Percentiles rank a stretch among this genome's conserved stretches.
Evolutionary conservation across 2,888 invertebrate species (phyloP).

Genomic region (Andrena haemorrhoa): DNA sequence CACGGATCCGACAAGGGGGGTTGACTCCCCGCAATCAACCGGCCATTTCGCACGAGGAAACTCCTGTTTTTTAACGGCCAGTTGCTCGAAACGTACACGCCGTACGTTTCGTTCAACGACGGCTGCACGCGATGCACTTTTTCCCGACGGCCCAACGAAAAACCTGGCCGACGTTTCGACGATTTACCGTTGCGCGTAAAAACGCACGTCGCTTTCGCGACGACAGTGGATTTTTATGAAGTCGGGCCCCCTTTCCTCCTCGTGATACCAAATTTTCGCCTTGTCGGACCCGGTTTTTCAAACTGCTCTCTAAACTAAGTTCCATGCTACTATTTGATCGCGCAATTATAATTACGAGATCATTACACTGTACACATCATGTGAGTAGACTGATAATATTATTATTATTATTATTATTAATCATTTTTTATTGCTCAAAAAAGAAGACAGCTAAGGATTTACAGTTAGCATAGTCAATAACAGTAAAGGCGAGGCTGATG

Average conservation of each 20-base stretch:
- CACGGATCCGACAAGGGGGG: slow-evolving; percentile 67
- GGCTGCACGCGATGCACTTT: slow-evolving; percentile 27
- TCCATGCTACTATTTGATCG: too few species aligned
- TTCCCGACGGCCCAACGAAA: slow-evolving; percentile 20
- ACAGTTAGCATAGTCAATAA: too few species aligned
- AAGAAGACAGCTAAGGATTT: too few species aligned
- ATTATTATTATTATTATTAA: too few species aligned
- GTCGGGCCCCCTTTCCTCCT: not conserved
- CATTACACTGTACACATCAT: too few species aligned
- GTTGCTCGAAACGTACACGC: slow-evolving; percentile 22
- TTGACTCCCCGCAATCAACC: slow-evolving; percentile 67
- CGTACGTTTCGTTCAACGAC: not conserved
- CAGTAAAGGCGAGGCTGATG: too few species aligned
- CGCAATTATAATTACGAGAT: too few species aligned
- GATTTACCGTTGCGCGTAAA: slow-evolving; percentile 29
- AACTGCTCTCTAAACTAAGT: too few species aligned
- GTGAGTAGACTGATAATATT: too few species aligned
- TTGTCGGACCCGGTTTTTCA: not conserved
- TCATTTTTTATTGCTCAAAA: too few species aligned
- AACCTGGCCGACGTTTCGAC: slow-evolving; percentile 23
- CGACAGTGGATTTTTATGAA: slow-evolving; percentile 36
- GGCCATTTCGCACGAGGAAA: slow-evolving; percentile 60
- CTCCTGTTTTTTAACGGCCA: slow-evolving; percentile 74
- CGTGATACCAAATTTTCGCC: not conserved
- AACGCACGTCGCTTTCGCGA: slow-evolving; percentile 26